Evolutionary conservation across 2,113 vertebrate genomes (phyloP).

Genomic region (Oreochromis tanganicae): DNA sequence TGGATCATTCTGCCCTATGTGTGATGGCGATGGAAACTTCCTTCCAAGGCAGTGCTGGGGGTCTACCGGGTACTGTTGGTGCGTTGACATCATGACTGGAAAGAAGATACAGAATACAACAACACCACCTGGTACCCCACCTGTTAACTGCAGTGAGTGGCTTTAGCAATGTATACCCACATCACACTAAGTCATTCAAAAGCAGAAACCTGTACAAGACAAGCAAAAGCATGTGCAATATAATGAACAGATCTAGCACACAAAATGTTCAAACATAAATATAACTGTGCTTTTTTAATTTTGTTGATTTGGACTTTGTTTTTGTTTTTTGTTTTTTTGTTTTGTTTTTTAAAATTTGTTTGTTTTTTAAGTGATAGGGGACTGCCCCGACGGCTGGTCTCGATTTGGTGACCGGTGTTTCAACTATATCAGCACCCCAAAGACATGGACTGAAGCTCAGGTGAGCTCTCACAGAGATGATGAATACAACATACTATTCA

Average conservation of each 20-base stretch:
- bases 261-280: neutral
- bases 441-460: conserved; percentile 33
- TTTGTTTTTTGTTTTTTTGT: too few species aligned
- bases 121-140: rapidly evolving
- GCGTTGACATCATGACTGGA: conserved; percentile 1
- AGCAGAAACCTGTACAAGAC: neutral
- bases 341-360: neutral
- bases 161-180: neutral
- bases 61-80: conserved; percentile 20
- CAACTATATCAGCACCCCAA: neutral
- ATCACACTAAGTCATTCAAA: neutral
- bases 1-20: neutral
- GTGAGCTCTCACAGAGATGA: neutral
- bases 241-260: neutral
- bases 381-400: conserved; percentile 8
- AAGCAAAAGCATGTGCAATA: neutral
- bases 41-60: neutral
- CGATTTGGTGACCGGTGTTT: neutral
- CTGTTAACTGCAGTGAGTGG: neutral
- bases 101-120: neutral
- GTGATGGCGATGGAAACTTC: neutral
- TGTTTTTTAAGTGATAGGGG: rapidly evolving
- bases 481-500: neutral
- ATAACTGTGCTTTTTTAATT: neutral
- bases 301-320: neutral